phyloP scores from a whole-genome alignment of 2,113 vertebrate genomes.

The Philantomba maxwellii region DNA sequence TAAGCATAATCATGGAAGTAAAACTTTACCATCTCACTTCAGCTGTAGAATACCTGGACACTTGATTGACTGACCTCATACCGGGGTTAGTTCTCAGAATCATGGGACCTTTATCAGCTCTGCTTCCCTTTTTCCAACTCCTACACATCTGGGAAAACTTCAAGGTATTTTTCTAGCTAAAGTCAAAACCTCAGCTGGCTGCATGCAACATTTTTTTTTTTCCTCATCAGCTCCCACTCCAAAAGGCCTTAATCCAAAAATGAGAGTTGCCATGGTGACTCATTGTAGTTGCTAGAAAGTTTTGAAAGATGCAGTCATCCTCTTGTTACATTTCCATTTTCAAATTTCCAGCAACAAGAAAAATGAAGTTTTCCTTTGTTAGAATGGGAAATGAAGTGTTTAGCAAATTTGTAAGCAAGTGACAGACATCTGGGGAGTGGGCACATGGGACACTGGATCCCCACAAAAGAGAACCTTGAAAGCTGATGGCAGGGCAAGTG shows the following conservation, averaged over 20 bases:
- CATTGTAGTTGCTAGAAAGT: conserved; percentile 38
- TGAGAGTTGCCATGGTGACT: conserved; percentile 56
- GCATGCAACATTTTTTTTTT: neutral
- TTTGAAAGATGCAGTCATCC: conserved; percentile 21
- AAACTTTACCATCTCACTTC: neutral
- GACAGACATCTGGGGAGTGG: neutral
- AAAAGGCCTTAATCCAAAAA: conserved; percentile 36
- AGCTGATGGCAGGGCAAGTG: neutral
- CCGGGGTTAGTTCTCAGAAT: neutral
- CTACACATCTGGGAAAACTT: neutral
- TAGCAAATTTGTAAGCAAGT: neutral
- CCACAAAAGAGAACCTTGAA: neutral
- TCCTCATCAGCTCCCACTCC: conserved; percentile 12
- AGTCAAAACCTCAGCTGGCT: neutral
- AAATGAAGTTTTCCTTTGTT: neutral
- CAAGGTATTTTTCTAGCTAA: conserved; percentile 17
- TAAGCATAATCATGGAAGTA: neutral
- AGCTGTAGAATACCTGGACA: neutral
- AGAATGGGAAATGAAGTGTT: neutral
- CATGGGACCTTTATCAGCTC: neutral
- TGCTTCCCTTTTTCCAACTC: neutral
- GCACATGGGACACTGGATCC: too few relatives aligned
- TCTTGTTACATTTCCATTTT: conserved; percentile 17
- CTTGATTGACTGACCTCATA: neutral
- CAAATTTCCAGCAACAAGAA: conserved; percentile 8